phyloP scores from a whole-genome alignment of 2,888 invertebrate species.

The Papilio demoleus region DNA sequence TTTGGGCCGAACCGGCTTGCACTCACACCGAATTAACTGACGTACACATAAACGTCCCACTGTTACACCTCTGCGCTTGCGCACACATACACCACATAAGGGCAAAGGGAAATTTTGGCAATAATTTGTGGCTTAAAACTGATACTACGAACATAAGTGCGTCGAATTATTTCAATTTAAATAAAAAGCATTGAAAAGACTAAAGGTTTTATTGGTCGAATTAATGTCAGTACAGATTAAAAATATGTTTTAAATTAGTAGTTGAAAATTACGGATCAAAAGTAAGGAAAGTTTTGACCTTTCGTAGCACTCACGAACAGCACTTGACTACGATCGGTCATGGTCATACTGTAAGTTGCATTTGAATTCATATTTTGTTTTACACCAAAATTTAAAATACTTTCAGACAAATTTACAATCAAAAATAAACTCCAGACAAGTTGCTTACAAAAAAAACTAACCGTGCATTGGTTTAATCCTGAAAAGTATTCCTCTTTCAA shows the following conservation, averaged over 20 bases:
- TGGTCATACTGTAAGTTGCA: neutral
- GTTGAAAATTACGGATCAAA: neutral
- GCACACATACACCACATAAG: slow-evolving; percentile 52
- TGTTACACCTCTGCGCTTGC: slow-evolving; percentile 40
- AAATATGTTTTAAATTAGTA: neutral
- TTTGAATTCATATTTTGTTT: neutral
- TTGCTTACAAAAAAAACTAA: neutral
- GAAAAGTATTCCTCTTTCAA: too few species aligned
- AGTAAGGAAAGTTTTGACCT: slow-evolving; percentile 2
- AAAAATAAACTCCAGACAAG: too few species aligned
- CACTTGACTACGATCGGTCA: slow-evolving; percentile 3
- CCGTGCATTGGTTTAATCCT: neutral
- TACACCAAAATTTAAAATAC: neutral
- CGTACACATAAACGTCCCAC: slow-evolving; percentile 50
- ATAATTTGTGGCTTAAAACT: slow-evolving; percentile 63
- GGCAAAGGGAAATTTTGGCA: slow-evolving; percentile 81
- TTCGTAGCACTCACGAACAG: neutral
- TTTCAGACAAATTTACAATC: neutral
- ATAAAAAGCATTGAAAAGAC: neutral
- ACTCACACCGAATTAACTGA: slow-evolving; percentile 52
- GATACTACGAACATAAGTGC: slow-evolving; percentile 46
- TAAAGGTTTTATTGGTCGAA: neutral
- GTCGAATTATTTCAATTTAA: neutral
- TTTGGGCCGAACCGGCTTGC: slow-evolving; percentile 69
- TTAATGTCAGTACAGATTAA: neutral